Conservation (phyloP, 1,140 invertebrate genomes). For the Penaeus chinensis region DNA sequence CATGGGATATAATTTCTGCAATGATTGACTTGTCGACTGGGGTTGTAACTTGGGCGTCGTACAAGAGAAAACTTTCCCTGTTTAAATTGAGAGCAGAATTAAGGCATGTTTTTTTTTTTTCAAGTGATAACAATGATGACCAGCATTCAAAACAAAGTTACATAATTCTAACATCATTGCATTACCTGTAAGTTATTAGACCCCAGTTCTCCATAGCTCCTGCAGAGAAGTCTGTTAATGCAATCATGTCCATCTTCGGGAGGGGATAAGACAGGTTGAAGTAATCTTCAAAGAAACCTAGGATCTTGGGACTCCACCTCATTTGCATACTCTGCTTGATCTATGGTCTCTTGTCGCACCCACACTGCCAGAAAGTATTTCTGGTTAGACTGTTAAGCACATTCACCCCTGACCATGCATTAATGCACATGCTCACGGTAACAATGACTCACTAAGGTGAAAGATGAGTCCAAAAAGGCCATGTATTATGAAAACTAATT, state of each 20-base stretch:
- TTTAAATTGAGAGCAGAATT: background rate
- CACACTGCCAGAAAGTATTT: conserved; percentile 66
- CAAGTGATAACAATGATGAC: too few species aligned
- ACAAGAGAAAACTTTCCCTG: too few species aligned
- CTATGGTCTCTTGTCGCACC: conserved; percentile 70
- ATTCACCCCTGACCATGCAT: too few species aligned
- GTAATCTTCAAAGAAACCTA: conserved; percentile 86
- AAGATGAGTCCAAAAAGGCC: too few species aligned
- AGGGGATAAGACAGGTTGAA: conserved; percentile 84
- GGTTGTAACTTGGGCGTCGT: too few species aligned
- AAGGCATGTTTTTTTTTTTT: too few species aligned
- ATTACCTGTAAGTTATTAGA: conserved; percentile 82
- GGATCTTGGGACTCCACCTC: conserved; percentile 84
- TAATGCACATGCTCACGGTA: too few species aligned
- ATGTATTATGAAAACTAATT: too few species aligned
- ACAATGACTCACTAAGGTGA: too few species aligned
- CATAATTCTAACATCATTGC: conserved; percentile 64
- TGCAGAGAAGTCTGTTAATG: conserved; percentile 84
- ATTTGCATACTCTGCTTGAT: conserved; percentile 75
- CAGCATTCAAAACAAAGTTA: too few species aligned
- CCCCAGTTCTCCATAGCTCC: conserved; percentile 72
- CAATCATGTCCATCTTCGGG: conserved; percentile 80
- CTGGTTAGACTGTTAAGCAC: too few species aligned
- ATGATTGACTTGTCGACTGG: conserved; percentile 57
- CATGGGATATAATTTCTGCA: conserved; percentile 67